Conservation (phyloP, 2,113 vertebrate genomes). For the Cyanistes caeruleus region DNA sequence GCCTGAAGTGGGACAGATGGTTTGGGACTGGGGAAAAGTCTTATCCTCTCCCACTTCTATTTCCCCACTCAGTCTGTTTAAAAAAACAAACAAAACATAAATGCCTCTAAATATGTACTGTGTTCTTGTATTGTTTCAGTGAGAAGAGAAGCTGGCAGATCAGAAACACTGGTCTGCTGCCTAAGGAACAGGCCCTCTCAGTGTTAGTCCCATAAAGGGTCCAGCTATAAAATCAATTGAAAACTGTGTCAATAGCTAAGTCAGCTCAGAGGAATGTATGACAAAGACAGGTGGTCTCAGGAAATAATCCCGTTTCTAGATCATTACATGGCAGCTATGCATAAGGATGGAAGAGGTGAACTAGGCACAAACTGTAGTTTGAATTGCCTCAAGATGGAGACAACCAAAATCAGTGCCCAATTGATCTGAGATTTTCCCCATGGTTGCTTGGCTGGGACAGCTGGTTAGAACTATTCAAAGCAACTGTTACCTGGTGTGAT, state of each 20-base stretch:
- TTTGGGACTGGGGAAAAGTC: constrained; percentile 63
- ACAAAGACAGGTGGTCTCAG: constrained; percentile 71
- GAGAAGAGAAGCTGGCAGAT: constrained; percentile 38
- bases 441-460: constrained; percentile 29
- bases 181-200: constrained; percentile 2
- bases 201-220: constrained; percentile 16
- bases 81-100: not conserved
- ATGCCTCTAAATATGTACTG: constrained; percentile 59
- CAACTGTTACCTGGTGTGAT: constrained; percentile 34
- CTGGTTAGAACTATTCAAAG: constrained; percentile 26
- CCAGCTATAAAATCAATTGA: constrained; percentile 27
- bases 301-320: constrained; percentile 71
- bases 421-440: not conserved
- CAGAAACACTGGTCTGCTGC: constrained; percentile 37
- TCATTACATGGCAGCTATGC: constrained; percentile 71
- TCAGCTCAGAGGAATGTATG: constrained; percentile 38
- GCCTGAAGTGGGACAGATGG: constrained; percentile 57
- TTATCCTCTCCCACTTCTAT: constrained; percentile 57
- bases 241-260: not conserved
- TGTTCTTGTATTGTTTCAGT: constrained; percentile 61
- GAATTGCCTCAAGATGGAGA: not conserved
- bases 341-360: constrained; percentile 56
- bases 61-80: constrained; percentile 29
- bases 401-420: not conserved
- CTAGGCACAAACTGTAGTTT: not conserved